Evolutionary conservation across 2,113 vertebrate genomes (phyloP).

Genomic region (Melanerpes aurifrons): DNA sequence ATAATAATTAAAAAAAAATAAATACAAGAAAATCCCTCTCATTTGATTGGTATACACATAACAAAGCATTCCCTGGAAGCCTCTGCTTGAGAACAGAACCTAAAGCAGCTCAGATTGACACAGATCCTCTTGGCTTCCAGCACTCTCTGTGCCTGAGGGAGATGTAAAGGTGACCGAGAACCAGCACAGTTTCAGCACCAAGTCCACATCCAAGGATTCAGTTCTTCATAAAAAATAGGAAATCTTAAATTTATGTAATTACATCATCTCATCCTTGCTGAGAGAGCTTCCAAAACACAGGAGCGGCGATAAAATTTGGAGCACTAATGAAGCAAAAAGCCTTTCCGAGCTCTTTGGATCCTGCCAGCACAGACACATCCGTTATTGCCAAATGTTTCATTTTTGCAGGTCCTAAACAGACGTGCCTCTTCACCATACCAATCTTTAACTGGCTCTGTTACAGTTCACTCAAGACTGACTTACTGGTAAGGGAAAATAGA

Average conservation of each 20-base stretch:
- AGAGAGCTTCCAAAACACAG: not conserved
- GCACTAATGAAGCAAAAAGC: not conserved
- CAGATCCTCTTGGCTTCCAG: not conserved
- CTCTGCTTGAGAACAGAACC: not conserved
- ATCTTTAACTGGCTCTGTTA: not conserved
- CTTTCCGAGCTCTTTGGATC: not conserved
- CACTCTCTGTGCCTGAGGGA: accelerated
- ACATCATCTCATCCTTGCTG: not conserved
- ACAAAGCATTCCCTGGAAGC: not conserved
- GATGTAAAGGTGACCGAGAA: not conserved
- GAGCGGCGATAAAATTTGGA: not conserved
- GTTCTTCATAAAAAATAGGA: not conserved
- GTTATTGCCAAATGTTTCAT: constrained; percentile 9
- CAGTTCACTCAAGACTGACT: not conserved
- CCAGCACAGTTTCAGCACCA: not conserved
- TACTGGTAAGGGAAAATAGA: not conserved
- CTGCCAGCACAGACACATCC: not conserved
- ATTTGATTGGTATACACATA: not conserved
- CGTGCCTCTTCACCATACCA: not conserved
- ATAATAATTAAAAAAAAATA: not conserved
- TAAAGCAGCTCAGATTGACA: not conserved
- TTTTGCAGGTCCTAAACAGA: constrained; percentile 8
- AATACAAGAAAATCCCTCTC: not conserved
- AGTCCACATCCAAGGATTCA: not conserved
- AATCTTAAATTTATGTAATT: not conserved